Base-by-base conservation (phyloP, 2,888 invertebrate species). In the Brachypterus glaber region DNA sequence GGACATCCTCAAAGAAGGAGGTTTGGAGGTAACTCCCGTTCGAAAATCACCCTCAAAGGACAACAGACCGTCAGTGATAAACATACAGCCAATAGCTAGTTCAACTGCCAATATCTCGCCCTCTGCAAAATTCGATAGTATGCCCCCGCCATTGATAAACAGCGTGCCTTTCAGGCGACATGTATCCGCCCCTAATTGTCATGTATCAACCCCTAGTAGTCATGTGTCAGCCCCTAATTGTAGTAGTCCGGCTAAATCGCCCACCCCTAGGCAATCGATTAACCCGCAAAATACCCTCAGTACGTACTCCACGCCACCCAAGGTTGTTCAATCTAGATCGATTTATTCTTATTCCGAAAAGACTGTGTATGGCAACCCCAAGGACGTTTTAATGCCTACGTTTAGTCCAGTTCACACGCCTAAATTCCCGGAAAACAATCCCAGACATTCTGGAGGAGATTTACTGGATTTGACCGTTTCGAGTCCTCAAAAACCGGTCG, bases 1-100 rank as follows among this genome's bases (percentile, higher is more conserved):
- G 4, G 84, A 84, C 48, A 82, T 84, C 29, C 66, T 85, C 25
- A 78, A 81, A 40, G 80, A 83, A 52, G 74, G 82, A 9, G 84
- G 84, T 0, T 63, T 84, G 3, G 83, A 84, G 56, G 83, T 84
- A 2, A 84, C 83, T 1, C 76, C 83, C 0, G 72, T 83, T 0
- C 67, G 70, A 12, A 39, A 45, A 13, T 55, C 15, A 59, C 67
- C 17, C 44, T 60, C 45, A 17, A 60, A 56, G 51, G 59, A 60
- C 33, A 47, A 46, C 30, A 44, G 62, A 33, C 58, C 63, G 4
- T 54, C 61, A n/a, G 62, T 64, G 7, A n/a, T n/a, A n/a, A n/a
- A n/a, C n/a, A 63, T 64, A 27, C 63, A 60, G 43, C 46, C 51
- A 8, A 39, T 46, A 1, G 31, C 45, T 1, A 44, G 46, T 3